Base-by-base conservation (phyloP, 2,888 invertebrate species). In the Nomada fabriciana region DNA sequence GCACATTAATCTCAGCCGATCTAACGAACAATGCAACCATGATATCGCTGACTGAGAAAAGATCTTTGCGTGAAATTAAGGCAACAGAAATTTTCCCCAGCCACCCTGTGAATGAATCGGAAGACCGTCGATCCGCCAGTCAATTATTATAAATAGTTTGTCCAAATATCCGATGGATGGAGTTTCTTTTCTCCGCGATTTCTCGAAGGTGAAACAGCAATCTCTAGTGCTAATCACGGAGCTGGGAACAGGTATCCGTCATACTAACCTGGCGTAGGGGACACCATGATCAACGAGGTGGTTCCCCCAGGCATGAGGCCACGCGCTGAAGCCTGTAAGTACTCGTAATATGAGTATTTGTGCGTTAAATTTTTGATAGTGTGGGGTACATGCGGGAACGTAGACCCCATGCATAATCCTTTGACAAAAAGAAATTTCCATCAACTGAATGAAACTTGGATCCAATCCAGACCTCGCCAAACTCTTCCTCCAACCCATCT, bases 231-330 rank as follows among this genome's bases (percentile, higher is more conserved):
- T 79, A 69, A 83, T 80, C 50, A 72, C 20, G 11, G 18, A 29
- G 64, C 23, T 20, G 25, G 23, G 36, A 50, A 36, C 13, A 10
- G 9, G 9, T 7, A 2, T 0, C 20, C 7, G 15, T 43, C 77
- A 89, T 89, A 89, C 89, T 90, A 90, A 90, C 89, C 89, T 88
- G 84, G 86, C 88, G 89, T 59, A 85, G 88, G 89, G 89, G 88
- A 90, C 70, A 90, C 80, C 89, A 85, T 83, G 89, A 89, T 90
- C 89, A 89, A 78, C 84, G 86, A 86, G 87, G 87, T 86, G 89
- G 89, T 88, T 90, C 90, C 89, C 86, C 83, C 90, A 69, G 89
- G 86, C 79, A 57, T 42, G 82, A 89, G 82, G 88, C 85, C 60
- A 67, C 60, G 63, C 23, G 86, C 86, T 76, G 84, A 84, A 81